A percentile compares a stretch with the other conserved stretches of the same genome.
These are phyloP conservation scores for Trematocara nigrifrons DNA, from an alignment of 2,113 vertebrate species.

Conservation along the genomic window DNA sequence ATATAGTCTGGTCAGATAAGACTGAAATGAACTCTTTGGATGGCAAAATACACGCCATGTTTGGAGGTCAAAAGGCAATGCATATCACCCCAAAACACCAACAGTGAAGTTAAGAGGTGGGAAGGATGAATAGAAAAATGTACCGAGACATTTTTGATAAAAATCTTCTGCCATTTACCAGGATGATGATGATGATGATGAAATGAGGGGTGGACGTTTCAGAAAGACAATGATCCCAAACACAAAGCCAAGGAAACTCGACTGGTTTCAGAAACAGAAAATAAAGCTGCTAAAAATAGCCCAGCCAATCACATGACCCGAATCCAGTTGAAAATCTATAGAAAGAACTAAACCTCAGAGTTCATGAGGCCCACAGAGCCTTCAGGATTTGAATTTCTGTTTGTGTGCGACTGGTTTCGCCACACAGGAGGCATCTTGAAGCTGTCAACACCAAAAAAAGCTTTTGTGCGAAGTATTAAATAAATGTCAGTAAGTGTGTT, in stretches of 20 bases:
- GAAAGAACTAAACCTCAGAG: neutral
- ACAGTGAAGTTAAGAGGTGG: neutral
- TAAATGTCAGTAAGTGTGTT: neutral
- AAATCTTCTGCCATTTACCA: neutral
- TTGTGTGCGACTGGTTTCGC: neutral
- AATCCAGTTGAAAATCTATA: rapidly evolving
- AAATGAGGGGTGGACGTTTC: neutral
- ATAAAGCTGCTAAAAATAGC: neutral
- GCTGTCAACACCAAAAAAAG: neutral
- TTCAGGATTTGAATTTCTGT: neutral
- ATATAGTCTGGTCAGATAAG: neutral
- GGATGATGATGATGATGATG: neutral
- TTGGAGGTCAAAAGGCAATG: neutral
- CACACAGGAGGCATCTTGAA: neutral
- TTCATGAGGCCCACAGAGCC: neutral
- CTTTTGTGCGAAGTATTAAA: rapidly evolving
- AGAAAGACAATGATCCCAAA: neutral
- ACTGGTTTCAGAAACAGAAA: neutral
- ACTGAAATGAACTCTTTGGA: neutral
- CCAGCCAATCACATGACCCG: neutral
- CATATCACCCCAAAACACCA: neutral
- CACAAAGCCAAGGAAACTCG: neutral
- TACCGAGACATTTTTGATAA: rapidly evolving
- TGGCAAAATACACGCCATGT: neutral
- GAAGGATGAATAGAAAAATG: neutral